Conservation (phyloP, 2,888 invertebrate genomes). For the Drosophila affinis region DNA sequence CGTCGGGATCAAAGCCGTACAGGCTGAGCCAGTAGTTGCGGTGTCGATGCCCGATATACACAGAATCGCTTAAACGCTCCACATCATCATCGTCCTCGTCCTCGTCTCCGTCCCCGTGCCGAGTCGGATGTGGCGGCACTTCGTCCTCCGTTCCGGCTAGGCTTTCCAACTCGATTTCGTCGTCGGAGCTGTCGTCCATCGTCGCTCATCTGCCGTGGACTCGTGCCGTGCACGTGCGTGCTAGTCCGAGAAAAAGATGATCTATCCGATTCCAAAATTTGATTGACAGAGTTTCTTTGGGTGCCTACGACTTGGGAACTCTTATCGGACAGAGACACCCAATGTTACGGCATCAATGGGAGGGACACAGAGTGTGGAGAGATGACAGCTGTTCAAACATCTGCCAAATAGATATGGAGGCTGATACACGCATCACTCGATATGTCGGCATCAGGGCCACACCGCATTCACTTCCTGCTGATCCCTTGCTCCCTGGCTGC, state of each 20-base stretch:
- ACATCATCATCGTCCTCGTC: neutral
- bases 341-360: too few species aligned
- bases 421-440: neutral
- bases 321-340: conserved; percentile 8
- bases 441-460: conserved; percentile 3
- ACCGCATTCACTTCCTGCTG: neutral
- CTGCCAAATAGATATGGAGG: neutral
- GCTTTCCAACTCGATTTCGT: too few species aligned
- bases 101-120: neutral
- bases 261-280: neutral
- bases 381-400: conserved; percentile 31
- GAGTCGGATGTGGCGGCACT: neutral
- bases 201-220: neutral
- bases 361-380: neutral
- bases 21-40: conserved; percentile 26
- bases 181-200: neutral
- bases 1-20: conserved; percentile 14
- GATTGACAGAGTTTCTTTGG: neutral
- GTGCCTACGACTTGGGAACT: neutral
- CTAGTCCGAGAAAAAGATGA: neutral
- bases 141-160: neutral
- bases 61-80: neutral
- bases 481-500: neutral
- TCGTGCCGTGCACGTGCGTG: neutral
- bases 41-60: neutral